Conservation (phyloP, 2,113 vertebrate genomes). For the Pitta sordida region DNA sequence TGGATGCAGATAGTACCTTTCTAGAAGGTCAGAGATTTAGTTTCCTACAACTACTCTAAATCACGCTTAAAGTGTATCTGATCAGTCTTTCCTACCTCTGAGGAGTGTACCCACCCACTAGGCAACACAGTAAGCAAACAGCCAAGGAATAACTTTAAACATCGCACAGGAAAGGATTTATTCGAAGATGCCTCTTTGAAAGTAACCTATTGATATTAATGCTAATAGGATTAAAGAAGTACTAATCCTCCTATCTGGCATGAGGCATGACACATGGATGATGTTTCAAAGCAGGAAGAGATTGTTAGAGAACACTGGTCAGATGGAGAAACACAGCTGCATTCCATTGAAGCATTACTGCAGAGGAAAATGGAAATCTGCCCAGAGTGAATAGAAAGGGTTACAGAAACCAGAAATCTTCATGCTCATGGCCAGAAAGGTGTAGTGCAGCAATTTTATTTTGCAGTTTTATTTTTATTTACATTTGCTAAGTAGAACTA, state of each 20-base stretch:
- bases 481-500: not conserved
- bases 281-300: not conserved
- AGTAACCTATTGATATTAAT: slow-evolving; percentile 34
- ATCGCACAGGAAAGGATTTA: not conserved
- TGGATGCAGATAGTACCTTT: not conserved
- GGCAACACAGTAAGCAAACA: not conserved
- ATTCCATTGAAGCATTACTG: not conserved
- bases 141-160: not conserved
- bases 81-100: not conserved
- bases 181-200: not conserved
- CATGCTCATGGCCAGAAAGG: not conserved
- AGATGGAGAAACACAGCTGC: not conserved
- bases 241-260: slow-evolving; percentile 35
- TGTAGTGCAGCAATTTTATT: not conserved
- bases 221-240: slow-evolving; percentile 47
- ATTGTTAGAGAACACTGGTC: not conserved
- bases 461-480: not conserved
- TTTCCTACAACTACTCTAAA: not conserved
- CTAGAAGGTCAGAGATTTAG: not conserved
- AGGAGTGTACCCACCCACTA: not conserved
- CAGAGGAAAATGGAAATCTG: not conserved
- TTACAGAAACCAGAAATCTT: not conserved
- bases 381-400: not conserved
- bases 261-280: not conserved
- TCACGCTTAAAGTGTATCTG: not conserved